phyloP scores from a whole-genome alignment of 1,140 invertebrate species.

The Bombus polaris region DNA sequence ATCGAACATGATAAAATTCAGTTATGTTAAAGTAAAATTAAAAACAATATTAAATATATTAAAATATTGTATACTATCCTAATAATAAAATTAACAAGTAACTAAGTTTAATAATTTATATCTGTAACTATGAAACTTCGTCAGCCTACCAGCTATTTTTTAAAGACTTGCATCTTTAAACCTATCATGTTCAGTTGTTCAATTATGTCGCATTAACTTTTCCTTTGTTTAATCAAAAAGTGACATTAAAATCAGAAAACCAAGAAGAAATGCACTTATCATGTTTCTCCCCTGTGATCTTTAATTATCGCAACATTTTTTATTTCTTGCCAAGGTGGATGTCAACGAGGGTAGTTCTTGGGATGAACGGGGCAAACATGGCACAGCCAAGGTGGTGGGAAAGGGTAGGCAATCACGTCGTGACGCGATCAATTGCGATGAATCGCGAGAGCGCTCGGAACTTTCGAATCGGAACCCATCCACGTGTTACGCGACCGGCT shows the following conservation, averaged over 20 bases:
- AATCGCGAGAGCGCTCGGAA: slow-evolving; percentile 62
- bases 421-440: slow-evolving; percentile 63
- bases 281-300: neutral
- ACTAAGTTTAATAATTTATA: no score
- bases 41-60: no score
- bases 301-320: slow-evolving; percentile 8
- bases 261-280: neutral
- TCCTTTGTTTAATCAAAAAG: neutral
- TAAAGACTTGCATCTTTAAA: no score
- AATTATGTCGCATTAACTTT: neutral
- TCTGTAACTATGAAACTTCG: no score
- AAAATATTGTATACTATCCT: no score
- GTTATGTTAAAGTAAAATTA: no score
- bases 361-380: neutral
- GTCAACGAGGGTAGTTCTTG: neutral
- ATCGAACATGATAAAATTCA: no score
- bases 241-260: neutral
- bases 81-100: no score
- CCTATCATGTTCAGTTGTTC: no score
- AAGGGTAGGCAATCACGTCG: slow-evolving; percentile 42
- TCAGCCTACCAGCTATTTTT: no score
- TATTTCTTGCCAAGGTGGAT: neutral
- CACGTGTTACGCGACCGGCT: slow-evolving; percentile 56
- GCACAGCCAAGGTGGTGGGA: neutral
- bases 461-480: slow-evolving; percentile 54